A percentile compares a stretch with the other conserved stretches of the same genome.
These are phyloP conservation scores for Dinoponera quadriceps DNA, from an alignment of 1,140 invertebrate species.

Conservation along the genomic window DNA sequence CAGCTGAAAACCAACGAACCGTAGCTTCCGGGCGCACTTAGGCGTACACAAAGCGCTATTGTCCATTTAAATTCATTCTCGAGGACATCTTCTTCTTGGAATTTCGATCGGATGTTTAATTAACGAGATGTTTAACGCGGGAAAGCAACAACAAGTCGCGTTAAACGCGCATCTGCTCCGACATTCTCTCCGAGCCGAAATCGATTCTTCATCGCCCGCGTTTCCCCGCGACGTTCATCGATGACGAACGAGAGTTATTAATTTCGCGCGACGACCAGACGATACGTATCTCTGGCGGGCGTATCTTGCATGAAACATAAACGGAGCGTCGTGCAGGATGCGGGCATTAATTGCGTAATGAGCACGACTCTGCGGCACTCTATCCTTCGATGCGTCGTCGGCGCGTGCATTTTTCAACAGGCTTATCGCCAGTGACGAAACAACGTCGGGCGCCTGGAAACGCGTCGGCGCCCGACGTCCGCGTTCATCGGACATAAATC, in stretches of 20 bases:
- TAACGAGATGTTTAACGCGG: too few species aligned
- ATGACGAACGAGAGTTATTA: background rate
- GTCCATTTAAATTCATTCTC: too few species aligned
- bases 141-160: too few species aligned
- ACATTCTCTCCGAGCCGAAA: too few species aligned
- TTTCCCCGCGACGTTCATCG: background rate
- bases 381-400: constrained; percentile 57
- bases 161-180: too few species aligned
- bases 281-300: constrained; percentile 5
- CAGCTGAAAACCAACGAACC: too few species aligned
- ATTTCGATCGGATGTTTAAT: too few species aligned
- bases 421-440: constrained; percentile 69
- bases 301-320: constrained; percentile 7
- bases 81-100: too few species aligned
- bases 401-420: constrained; percentile 69
- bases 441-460: constrained; percentile 59
- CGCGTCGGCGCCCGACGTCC: constrained; percentile 52
- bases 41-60: too few species aligned
- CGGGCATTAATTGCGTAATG: constrained; percentile 69
- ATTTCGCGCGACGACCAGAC: background rate
- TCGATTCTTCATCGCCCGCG: too few species aligned
- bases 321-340: constrained; percentile 62
- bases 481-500: constrained; percentile 28
- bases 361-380: constrained; percentile 30
- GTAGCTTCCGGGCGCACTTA: too few species aligned